phyloP scores from a whole-genome alignment of 2,113 vertebrate genomes.

The Romanogobio albipinnatus region DNA sequence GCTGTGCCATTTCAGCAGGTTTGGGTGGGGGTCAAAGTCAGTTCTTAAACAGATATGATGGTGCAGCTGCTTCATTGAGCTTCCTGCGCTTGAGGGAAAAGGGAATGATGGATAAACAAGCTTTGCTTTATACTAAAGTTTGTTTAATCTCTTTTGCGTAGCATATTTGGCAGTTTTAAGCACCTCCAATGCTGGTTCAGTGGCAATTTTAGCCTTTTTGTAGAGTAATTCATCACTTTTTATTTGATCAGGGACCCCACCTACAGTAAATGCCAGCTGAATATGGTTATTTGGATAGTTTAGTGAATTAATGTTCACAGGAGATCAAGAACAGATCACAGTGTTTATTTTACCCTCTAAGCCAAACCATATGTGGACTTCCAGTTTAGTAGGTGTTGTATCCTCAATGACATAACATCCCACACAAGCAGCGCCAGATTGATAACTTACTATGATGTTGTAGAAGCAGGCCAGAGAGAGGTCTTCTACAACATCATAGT shows the following conservation, averaged over 20 bases:
- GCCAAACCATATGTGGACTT: conserved; percentile 46
- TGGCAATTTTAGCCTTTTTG: conserved; percentile 6
- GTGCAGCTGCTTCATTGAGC: not conserved
- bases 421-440: conserved; percentile 1
- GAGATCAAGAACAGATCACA: conserved; percentile 30
- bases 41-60: conserved; percentile 36
- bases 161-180: not conserved
- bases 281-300: conserved; percentile 44
- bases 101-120: conserved; percentile 1
- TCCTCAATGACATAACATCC: conserved; percentile 32
- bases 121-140: not conserved
- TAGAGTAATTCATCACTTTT: conserved; percentile 5
- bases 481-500: not conserved
- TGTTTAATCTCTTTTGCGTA: not conserved
- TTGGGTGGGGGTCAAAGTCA: conserved; percentile 32
- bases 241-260: conserved; percentile 34
- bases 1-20: conserved; percentile 13
- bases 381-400: conserved; percentile 43
- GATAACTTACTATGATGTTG: not conserved
- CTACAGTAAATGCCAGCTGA: conserved; percentile 32
- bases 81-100: not conserved
- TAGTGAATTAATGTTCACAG: conserved; percentile 47
- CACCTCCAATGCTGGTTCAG: not conserved
- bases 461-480: not conserved
- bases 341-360: conserved; percentile 51